Conservation (phyloP, 2,888 invertebrate species). For the Chaetogeoica ovagalla region DNA sequence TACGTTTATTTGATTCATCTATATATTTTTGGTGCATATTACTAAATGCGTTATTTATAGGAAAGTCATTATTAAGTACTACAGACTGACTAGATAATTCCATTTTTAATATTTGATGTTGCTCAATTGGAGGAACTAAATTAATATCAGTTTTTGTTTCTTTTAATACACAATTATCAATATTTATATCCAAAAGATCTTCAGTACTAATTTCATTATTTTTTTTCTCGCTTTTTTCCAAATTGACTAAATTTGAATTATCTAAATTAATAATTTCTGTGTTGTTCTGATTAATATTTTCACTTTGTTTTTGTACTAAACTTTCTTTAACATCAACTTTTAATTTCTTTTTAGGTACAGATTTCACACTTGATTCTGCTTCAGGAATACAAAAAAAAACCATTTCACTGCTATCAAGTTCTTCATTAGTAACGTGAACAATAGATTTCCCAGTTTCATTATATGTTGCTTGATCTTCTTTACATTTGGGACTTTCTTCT, state of each 20-base stretch:
- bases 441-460: constrained; percentile 46
- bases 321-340: constrained; percentile 31
- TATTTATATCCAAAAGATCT: neutral
- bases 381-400: constrained; percentile 47
- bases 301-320: neutral
- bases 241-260: neutral
- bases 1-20: neutral
- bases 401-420: constrained; percentile 46
- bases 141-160: constrained; percentile 4
- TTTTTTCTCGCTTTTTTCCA: neutral
- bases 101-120: neutral
- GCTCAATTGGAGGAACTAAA: neutral
- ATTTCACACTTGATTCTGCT: constrained; percentile 28
- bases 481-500: constrained; percentile 40
- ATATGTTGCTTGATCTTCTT: constrained; percentile 29
- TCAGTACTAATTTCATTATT: neutral
- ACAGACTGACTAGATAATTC: neutral
- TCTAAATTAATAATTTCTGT: neutral
- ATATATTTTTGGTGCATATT: neutral
- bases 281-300: neutral
- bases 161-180: neutral
- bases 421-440: constrained; percentile 47
- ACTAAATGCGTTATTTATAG: neutral
- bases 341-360: constrained; percentile 27
- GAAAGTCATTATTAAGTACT: neutral